Evolutionary conservation across 2,888 invertebrate genomes (phyloP).

Genomic region (Orthosia gothica): DNA sequence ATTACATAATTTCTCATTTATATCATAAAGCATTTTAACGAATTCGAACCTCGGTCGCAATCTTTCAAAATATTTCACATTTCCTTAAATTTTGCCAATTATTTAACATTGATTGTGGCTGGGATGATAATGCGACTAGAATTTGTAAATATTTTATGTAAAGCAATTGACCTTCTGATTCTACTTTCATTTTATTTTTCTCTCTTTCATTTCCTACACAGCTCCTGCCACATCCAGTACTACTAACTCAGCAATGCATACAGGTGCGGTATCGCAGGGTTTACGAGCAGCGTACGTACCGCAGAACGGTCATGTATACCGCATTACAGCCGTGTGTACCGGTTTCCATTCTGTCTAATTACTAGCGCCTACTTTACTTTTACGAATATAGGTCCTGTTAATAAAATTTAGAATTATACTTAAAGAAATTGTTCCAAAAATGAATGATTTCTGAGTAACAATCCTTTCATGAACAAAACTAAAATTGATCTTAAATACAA

Average conservation of each 20-base stretch:
- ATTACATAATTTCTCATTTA: neutral
- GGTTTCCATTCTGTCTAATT: constrained; percentile 6
- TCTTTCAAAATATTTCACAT: too few species aligned
- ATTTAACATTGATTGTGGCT: too few species aligned
- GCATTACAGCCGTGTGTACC: neutral
- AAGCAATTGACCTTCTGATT: too few species aligned
- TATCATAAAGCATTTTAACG: too few species aligned
- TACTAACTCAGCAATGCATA: constrained; percentile 9
- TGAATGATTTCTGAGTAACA: neutral
- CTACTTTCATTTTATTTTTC: too few species aligned
- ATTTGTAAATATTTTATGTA: too few species aligned
- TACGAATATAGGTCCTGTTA: constrained; percentile 2
- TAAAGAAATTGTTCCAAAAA: neutral
- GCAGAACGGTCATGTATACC: constrained; percentile 9
- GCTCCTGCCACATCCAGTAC: constrained; percentile 33
- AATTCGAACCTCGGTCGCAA: too few species aligned
- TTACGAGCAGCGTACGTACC: constrained; percentile 42
- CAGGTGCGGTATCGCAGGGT: constrained; percentile 47
- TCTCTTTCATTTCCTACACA: neutral
- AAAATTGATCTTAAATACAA: too few species aligned
- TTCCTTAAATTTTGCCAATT: too few species aligned
- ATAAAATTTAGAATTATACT: neutral
- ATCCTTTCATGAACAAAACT: too few species aligned
- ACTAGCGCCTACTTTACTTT: constrained; percentile 7
- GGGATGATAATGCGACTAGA: too few species aligned